Base-by-base conservation (phyloP, 1,140 invertebrate species). In the Aphis gossypii region DNA sequence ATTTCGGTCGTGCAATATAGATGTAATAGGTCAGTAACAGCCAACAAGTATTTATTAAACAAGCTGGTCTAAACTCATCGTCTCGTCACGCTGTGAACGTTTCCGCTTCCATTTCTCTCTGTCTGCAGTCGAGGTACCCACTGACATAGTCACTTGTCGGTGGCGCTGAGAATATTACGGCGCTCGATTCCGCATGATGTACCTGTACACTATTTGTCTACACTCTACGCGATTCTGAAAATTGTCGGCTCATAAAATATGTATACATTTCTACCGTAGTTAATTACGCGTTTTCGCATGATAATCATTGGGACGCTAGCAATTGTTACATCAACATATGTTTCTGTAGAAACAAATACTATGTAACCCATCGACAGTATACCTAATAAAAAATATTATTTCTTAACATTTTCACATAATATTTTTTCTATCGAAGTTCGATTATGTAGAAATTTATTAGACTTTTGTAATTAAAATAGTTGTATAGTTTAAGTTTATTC, bases 11-110 rank as follows among this genome's bases (percentile, higher is more conserved):
- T 76, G 60, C n/a, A n/a, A 76, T 76, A 76, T 76, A 18, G 60
- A 76, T 76, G 60, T 76, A 76, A 76, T n/a, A 76, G 30, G 3
- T n/a, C 30, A 76, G 60, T 76, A n/a, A 76, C 60, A 76, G 14
- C 30, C 60, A 76, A 76, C 60, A 76, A 14, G 60, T 76, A 76
- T n/a, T 76, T 76, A 76, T 76, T 76, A n/a, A 35, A 76, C 60
- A 11, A 68, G 60, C 30, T 76, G 60, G n/a, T n/a, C 82, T 83
- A 83, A 38, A 83, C 82, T 83, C 82, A 83, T 83, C 60, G 60
- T 76, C 60, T 76, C 60, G 60, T 83, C 82, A 83, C 82, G 38
- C 82, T 21, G 21, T 38, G 2, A 41, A 83, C 35, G 82, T 83
- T 83, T 83, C 82, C 82, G 82, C 21, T 41, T 41, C 35, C 82